These are phyloP conservation scores for Chionomys nivalis DNA, from an alignment of 2,113 vertebrate species.

Conservation along the genomic window DNA sequence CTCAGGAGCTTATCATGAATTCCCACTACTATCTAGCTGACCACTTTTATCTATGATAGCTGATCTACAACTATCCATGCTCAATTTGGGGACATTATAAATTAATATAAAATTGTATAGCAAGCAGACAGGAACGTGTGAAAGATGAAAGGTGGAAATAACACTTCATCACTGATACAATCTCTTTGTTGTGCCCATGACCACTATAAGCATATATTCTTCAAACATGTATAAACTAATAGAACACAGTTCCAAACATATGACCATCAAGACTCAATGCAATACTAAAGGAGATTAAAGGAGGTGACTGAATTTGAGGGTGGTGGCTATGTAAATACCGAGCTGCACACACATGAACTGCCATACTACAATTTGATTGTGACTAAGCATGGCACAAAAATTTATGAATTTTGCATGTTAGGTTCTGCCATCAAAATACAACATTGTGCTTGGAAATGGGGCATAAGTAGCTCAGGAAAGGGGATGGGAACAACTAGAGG, in stretches of 20 bases:
- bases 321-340: too few species aligned
- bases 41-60: background rate
- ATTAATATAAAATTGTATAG: background rate
- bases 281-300: too few species aligned
- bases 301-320: too few species aligned
- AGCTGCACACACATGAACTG: too few species aligned
- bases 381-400: background rate
- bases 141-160: rapidly evolving
- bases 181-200: background rate
- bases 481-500: background rate
- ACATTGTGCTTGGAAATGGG: background rate
- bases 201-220: too few species aligned
- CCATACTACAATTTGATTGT: rapidly evolving
- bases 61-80: too few species aligned
- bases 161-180: background rate
- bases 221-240: too few species aligned
- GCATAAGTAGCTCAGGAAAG: background rate
- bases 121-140: background rate
- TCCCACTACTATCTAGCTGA: background rate
- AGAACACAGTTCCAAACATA: too few species aligned
- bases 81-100: background rate
- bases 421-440: background rate
- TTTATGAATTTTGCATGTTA: background rate
- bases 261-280: too few species aligned
- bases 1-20: background rate